Conservation (phyloP, 2,888 invertebrate genomes). For the Cyaniris semiargus region DNA sequence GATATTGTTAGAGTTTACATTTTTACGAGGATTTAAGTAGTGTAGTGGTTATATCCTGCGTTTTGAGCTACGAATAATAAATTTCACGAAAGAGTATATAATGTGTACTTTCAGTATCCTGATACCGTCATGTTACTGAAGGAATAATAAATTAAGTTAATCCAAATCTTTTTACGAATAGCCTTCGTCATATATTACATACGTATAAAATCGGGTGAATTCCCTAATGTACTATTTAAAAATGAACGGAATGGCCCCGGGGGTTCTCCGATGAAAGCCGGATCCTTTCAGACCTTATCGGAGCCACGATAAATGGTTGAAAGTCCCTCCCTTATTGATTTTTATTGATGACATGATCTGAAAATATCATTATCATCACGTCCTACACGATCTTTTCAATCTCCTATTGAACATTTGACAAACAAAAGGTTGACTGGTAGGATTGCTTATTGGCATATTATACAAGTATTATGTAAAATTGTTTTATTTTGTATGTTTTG, state of each 20-base stretch:
- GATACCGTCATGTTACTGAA: neutral
- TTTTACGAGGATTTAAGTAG: too few relatives aligned
- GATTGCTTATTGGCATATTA: too few relatives aligned
- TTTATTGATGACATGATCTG: neutral
- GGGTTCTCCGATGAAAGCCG: neutral
- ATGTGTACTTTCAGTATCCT: too few relatives aligned
- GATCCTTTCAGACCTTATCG: slow-evolving; percentile 1
- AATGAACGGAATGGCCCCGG: neutral
- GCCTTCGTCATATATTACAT: neutral
- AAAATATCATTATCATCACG: neutral
- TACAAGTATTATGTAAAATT: too few relatives aligned
- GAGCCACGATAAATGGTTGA: neutral
- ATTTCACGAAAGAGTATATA: too few relatives aligned
- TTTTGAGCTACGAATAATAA: too few relatives aligned
- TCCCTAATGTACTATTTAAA: slow-evolving; percentile 1
- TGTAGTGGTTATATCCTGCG: too few relatives aligned
- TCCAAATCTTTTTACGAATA: neutral
- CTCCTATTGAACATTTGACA: too few relatives aligned
- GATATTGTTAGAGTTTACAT: too few relatives aligned
- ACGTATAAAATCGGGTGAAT: neutral
- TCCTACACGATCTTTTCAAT: too few relatives aligned
- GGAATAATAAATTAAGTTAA: neutral
- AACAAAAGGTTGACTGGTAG: too few relatives aligned
- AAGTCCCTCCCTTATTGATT: neutral
- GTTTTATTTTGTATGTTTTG: too few relatives aligned